phyloP scores from a whole-genome alignment of 1,140 invertebrate species.

The Lepeophtheirus salmonis region DNA sequence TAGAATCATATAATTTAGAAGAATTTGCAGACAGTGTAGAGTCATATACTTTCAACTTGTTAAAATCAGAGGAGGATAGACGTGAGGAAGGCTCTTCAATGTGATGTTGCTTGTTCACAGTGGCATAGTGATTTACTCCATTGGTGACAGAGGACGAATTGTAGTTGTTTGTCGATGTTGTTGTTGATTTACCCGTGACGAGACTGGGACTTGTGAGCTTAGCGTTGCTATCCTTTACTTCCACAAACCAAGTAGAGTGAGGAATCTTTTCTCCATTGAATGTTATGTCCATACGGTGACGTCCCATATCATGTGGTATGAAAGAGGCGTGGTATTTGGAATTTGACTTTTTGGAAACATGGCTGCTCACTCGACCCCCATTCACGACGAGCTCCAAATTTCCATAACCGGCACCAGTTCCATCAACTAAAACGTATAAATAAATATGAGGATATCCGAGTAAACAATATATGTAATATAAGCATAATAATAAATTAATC shows the following conservation, averaged over 20 bases:
- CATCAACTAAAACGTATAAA: constrained; percentile 75
- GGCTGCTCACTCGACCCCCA: constrained; percentile 79
- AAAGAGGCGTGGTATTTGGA: constrained; percentile 51
- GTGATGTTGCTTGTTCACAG: background rate
- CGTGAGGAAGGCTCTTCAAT: no score
- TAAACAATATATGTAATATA: no score
- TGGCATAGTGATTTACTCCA: background rate
- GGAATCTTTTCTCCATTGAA: constrained; percentile 85
- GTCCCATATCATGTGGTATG: constrained; percentile 61
- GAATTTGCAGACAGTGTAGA: background rate
- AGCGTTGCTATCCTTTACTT: constrained; percentile 16
- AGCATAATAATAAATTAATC: no score
- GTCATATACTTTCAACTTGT: background rate
- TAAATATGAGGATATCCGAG: no score
- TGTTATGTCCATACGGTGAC: constrained; percentile 76
- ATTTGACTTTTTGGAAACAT: constrained; percentile 77
- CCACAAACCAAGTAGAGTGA: constrained; percentile 14
- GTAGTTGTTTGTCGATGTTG: background rate
- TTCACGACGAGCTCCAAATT: constrained; percentile 92
- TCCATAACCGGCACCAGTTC: constrained; percentile 76
- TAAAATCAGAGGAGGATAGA: background rate
- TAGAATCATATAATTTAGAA: no score
- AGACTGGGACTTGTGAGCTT: constrained; percentile 6
- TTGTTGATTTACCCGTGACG: background rate
- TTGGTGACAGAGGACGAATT: no score